Conservation (phyloP, 1,140 invertebrate species). For the Listronotus bonariensis region DNA sequence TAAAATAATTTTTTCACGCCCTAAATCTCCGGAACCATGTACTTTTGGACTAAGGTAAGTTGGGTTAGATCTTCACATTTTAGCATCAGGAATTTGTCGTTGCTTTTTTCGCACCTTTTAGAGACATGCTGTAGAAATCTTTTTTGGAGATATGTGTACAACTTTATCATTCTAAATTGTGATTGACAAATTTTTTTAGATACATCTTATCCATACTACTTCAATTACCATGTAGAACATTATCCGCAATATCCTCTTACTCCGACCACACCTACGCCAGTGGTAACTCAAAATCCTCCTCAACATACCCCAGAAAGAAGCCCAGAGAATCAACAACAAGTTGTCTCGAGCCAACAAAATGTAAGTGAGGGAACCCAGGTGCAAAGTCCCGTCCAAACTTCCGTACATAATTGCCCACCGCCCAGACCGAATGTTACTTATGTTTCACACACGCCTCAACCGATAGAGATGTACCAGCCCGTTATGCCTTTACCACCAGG, state of each 20-base stretch:
- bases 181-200: constrained; percentile 14
- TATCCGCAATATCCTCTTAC: constrained; percentile 24
- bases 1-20: too few relatives aligned
- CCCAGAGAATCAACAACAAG: constrained; percentile 1
- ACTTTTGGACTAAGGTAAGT: too few relatives aligned
- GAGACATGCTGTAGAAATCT: too few relatives aligned
- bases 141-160: too few relatives aligned
- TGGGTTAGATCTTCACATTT: too few relatives aligned
- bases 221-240: constrained; percentile 41
- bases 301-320: constrained; percentile 5
- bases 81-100: too few relatives aligned
- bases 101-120: too few relatives aligned
- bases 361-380: neutral
- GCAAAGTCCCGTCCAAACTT: neutral
- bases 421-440: constrained; percentile 3
- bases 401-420: too few relatives aligned
- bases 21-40: too few relatives aligned
- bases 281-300: neutral
- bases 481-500: constrained; percentile 30
- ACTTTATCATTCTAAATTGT: too few relatives aligned
- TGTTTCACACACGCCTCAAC: constrained; percentile 18
- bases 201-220: constrained; percentile 25
- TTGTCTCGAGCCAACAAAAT: neutral
- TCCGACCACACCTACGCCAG: constrained; percentile 10
- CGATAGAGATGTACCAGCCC: constrained; percentile 37